Base-by-base conservation (phyloP, 2,888 invertebrate genomes). In the Ctena decussata region DNA sequence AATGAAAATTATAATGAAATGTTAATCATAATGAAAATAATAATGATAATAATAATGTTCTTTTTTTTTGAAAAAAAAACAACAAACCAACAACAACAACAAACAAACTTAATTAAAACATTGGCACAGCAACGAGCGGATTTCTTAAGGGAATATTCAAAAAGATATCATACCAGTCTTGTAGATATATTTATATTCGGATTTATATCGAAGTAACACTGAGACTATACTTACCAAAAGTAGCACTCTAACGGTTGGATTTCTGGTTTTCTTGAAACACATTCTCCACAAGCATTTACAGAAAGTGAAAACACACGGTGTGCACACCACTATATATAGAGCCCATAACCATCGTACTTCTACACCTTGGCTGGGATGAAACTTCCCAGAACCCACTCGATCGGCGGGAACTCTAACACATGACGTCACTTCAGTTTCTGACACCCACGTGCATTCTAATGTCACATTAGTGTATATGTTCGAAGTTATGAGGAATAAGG, bases 401-500 rank as follows among this genome's bases (percentile, higher is more conserved):
- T 92, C 91, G 6, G 93, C 92, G 41, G 89, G 85, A 37, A 92
- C 88, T 27, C 93, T 84, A 15, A 87, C 84, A 80, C 93, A 93
- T 32, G 81, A 86, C 18, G 85, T 87, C 81, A 92, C 92, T 73
- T 88, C 87, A 44, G 82, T 78, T 37, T 89, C 88, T 12, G 86
- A 79, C 46, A 78, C 77, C 60, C 65, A 89, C 12, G 85, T 80
- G 74, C 93, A 94, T 32, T 89, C 90, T 27, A 93, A 78, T 0
- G 93, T 92, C 71, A 92, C 91, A 83, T 93, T 93, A 32, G 89
- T 85, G 82, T 92, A 91, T 8, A 94, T 88, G 85, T 92, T 93
- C 69, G 94, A 94, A 11, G 93, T 91, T 15, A 94, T 93, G 24
- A 94, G 85, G 49, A 94, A 90, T 86, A 98, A 97, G 82, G 98